Conservation (phyloP, 2,888 invertebrate species). For the Cartodere bifasciata region DNA sequence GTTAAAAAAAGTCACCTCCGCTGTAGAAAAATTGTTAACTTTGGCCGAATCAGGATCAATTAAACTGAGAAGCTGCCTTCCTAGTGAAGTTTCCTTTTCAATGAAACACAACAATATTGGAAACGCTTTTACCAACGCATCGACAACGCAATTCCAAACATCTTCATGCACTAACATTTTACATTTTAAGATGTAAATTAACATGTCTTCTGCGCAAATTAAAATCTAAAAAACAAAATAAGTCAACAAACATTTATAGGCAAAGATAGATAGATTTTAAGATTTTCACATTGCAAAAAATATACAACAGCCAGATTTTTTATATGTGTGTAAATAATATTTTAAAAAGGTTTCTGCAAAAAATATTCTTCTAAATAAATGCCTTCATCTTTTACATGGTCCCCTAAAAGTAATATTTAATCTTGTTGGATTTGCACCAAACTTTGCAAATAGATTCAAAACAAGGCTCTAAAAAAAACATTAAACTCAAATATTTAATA, state of each 20-base stretch:
- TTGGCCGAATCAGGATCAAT: slow-evolving; percentile 50
- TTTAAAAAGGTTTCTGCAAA: too few relatives aligned
- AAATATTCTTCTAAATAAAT: too few relatives aligned
- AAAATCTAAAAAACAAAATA: slow-evolving; percentile 46
- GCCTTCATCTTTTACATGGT: too few relatives aligned
- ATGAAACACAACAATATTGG: slow-evolving; percentile 49
- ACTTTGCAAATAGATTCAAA: too few relatives aligned
- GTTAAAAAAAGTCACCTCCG: slow-evolving; percentile 33
- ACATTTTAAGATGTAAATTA: slow-evolving; percentile 50
- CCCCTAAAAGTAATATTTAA: too few relatives aligned
- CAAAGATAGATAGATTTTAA: neutral
- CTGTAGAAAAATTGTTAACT: slow-evolving; percentile 42
- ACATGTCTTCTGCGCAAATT: slow-evolving; percentile 44
- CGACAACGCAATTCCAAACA: slow-evolving; percentile 48
- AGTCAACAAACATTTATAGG: slow-evolving; percentile 9
- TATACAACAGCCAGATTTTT: too few relatives aligned
- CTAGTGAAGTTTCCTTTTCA: slow-evolving; percentile 38
- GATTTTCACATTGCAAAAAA: too few relatives aligned
- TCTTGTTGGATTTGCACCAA: too few relatives aligned
- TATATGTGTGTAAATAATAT: too few relatives aligned
- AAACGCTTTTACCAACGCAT: slow-evolving; percentile 44
- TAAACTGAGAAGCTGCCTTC: slow-evolving; percentile 48
- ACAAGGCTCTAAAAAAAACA: too few relatives aligned
- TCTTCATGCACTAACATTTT: slow-evolving; percentile 46
- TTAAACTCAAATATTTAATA: too few relatives aligned